Evolutionary conservation across 2,113 vertebrate species (phyloP).

Genomic region (Lontra canadensis): DNA sequence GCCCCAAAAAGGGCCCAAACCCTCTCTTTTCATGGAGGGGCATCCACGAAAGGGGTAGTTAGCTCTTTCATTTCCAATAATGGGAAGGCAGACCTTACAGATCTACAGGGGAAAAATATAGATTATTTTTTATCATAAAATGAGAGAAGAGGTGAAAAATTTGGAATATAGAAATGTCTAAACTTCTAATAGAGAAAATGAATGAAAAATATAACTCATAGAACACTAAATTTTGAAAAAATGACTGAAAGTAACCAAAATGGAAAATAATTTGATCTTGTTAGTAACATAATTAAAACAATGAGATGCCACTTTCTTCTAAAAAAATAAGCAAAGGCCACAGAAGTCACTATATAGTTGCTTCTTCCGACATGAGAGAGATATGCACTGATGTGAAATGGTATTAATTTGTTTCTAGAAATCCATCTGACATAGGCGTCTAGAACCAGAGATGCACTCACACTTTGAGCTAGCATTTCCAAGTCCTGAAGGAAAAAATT

Average conservation of each 20-base stretch:
- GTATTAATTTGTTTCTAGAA: neutral
- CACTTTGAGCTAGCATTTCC: neutral
- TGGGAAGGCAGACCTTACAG: neutral
- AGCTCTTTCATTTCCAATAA: neutral
- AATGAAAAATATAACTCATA: neutral
- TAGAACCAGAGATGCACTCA: neutral
- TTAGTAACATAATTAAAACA: neutral
- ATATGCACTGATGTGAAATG: rapidly evolving
- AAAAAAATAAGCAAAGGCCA: neutral
- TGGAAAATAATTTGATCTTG: neutral
- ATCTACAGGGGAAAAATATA: neutral
- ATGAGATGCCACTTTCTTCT: neutral
- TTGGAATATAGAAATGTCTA: neutral
- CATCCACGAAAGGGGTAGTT: rapidly evolving
- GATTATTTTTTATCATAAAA: neutral
- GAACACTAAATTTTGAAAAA: neutral
- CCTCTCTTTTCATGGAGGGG: no score
- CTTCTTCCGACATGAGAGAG: neutral
- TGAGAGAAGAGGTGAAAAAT: neutral
- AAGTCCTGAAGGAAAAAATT: neutral
- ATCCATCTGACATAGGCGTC: neutral
- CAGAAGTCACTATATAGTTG: neutral
- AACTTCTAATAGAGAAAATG: neutral
- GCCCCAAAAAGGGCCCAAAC: no score
- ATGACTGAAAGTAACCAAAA: neutral